Conservation (phyloP, 2,113 vertebrate genomes). For the Glaucomys volans region DNA sequence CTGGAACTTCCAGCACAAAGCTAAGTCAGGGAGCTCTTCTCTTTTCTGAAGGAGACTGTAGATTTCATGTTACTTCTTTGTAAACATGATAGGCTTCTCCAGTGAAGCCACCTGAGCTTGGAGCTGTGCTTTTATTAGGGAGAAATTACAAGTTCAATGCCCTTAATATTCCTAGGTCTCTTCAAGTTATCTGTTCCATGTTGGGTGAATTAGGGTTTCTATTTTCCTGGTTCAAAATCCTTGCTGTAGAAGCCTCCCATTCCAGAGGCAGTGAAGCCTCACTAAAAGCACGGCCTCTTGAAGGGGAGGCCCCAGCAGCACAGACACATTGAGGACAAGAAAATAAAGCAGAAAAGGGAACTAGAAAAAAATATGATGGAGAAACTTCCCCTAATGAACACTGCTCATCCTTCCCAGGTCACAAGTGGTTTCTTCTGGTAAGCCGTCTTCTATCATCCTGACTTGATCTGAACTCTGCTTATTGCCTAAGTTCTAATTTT, state of each 20-base stretch:
- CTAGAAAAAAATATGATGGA: background rate
- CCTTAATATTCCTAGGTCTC: background rate
- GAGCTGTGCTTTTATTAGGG: background rate
- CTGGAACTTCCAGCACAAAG: background rate
- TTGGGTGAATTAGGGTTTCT: background rate
- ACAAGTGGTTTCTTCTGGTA: background rate
- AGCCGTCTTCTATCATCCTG: background rate
- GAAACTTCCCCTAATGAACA: background rate
- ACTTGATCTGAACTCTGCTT: background rate
- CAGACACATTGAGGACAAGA: background rate
- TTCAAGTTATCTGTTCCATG: background rate
- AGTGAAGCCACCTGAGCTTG: background rate
- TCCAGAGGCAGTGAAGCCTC: background rate
- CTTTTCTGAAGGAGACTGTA: background rate
- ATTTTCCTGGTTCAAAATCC: background rate
- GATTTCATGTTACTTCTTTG: background rate
- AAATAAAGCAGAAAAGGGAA: background rate
- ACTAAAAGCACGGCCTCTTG: background rate
- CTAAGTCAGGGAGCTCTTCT: background rate
- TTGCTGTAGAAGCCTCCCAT: background rate
- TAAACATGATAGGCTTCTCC: background rate
- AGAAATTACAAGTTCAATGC: background rate
- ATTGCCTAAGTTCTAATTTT: background rate
- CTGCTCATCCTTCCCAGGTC: background rate
- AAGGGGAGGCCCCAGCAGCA: background rate